These are phyloP conservation scores for Drosophila kambysellisi DNA, from an alignment of 2,888 invertebrate genomes.

Conservation along the genomic window DNA sequence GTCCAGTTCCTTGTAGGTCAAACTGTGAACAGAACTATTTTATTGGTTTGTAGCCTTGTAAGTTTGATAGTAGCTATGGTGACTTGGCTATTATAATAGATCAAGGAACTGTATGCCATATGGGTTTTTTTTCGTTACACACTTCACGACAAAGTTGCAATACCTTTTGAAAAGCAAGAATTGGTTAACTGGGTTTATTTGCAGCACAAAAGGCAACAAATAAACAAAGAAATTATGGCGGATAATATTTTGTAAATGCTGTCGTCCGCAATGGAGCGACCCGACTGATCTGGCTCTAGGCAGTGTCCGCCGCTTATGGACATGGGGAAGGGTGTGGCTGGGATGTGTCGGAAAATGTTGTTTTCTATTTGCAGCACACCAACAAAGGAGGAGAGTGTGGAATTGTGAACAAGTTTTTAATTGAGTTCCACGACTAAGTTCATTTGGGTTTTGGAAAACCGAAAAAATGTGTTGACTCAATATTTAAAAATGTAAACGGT, in stretches of 20 bases:
- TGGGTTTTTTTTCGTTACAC: not conserved
- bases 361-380: not conserved
- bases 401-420: not conserved
- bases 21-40: not conserved
- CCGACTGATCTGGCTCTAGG: not conserved
- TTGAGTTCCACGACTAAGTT: not conserved
- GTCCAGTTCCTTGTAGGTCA: not conserved
- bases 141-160: not conserved
- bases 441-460: not conserved
- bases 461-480: not conserved
- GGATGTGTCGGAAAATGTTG: not conserved
- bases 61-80: not conserved
- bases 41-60: not conserved
- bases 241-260: not conserved
- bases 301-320: not conserved
- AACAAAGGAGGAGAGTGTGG: not conserved
- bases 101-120: not conserved
- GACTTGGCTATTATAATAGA: not conserved
- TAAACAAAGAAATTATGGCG: not conserved
- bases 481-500: not conserved
- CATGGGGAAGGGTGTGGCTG: not conserved
- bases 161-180: not conserved
- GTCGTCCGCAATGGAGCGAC: not conserved
- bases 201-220: not conserved
- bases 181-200: not conserved